Evolutionary conservation across 2,113 vertebrate species (phyloP), one percentile per base, ranked within the genome.

Genomic region (Apeltes quadracus): DNA sequence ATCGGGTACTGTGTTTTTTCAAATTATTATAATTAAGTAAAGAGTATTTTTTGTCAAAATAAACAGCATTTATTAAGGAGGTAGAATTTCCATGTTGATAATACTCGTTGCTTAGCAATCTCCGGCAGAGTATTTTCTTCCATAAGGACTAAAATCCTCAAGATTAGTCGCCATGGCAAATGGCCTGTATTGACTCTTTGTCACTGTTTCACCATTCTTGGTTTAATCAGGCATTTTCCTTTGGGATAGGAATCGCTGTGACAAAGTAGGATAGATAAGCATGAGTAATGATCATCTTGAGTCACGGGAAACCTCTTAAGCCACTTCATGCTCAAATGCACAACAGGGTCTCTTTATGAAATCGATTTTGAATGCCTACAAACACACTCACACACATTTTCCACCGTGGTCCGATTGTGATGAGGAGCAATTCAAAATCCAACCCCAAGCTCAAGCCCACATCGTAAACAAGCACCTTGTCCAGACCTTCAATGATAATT

Each of bases 271-370:
- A 72, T 65, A 71, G 81, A 87, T 89, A 80, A 89, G 77, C 64
- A 20, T 71, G 82, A 82, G 72, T 85, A 81, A 87, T 83, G 82
- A 87, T 85, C 61, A 58, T 84, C 55, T 80, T 85, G 79, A 84
- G 54, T 79, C 79, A 68, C 61, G 44, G 78, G 61, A 67, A 76
- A 82, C 41, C 61, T 78, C 81, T 80, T 78, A 78, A 76, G 55
- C 59, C 62, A 11, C n/a, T n/a, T 29, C 56, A 72, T 69, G 41
- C 66, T 68, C 55, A 57, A n/a, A 53, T 39, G 50, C 22, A 48
- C 46, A 59, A 27, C 5, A 67, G 41, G 38, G 39, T 76, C 54
- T 69, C 80, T 61, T 7, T 69, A 73, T 50, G 22, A 72, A 67
- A 67, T 16, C 3, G 44, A 65, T 74, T n/a, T 61, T 55, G 50